Evolutionary conservation across 2,113 vertebrate species (phyloP), one percentile per base, ranked within the genome.

Genomic region (Opisthocomus hoazin): DNA sequence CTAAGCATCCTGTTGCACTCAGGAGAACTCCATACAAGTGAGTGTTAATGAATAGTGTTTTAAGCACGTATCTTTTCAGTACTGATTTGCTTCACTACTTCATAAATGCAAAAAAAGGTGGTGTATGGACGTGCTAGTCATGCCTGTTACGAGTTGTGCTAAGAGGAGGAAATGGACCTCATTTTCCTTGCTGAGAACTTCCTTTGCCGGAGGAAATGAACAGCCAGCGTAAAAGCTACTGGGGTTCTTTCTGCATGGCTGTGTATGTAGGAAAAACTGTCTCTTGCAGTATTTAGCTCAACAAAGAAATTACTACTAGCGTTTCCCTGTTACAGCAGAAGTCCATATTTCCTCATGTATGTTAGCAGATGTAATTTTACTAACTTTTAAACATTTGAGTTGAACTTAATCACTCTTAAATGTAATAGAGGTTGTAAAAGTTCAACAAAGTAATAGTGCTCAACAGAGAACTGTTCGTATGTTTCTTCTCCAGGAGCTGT

Each of bases 1-100:
- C 97, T 21, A 97, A 98, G 68, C 99, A 98, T 54, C 37, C 98
- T 2, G 58, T 98, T 91, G 99, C 99, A 18, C 97, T 99, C 61
- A 97, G 98, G 94, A 99, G 98, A 95, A 99, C 99, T 86, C 99
- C 99, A 3, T 99, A 99, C 98, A 99, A 99, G 99, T 99, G 97
- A 98, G 99, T 94, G 23, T 65, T 71, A 45, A 53, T 63, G 29
- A 61, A 11, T 0, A 39, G 32, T 5, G 27, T 82, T 94, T 85
- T 50, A 87, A 60, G 21, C 23, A 11, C 3, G 0, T 37, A 14
- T 23, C 15, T 81, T 58, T 70, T 53, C n/a, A 26, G 19, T 39
- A 30, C 6, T 18, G 20, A 30, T 77, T 60, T 50, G 41, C 9
- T 90, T 84, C 17, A 3, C 41, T 78, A 39, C 24, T 79, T 76